Evolutionary conservation across 2,797 vertebrate species (phyloP), one percentile per base, ranked within the genome.

Genomic region (Crenichthys baileyi): DNA sequence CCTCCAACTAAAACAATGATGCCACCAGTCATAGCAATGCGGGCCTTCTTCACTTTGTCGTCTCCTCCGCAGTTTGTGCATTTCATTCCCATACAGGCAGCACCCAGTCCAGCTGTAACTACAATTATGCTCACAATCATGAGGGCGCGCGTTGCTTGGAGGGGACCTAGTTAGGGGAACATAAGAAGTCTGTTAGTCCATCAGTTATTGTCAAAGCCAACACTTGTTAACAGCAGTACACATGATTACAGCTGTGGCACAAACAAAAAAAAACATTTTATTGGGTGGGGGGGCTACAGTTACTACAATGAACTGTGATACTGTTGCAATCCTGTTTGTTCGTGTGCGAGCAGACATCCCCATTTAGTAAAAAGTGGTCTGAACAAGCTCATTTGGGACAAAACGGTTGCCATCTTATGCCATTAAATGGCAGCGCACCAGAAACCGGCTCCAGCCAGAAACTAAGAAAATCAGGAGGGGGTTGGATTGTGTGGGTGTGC

Each of bases 11-110:
- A 55, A 12, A 95, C 83, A 75, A 96, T 76, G 53, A 96, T 91
- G 22, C 95, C 96, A 0, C 93, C 93, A 0, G 83, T 83, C 94
- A 96, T 93, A 56, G 95, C 93, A 51, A 95, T 95, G 89, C 96
- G 96, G 88, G 97, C 95, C 94, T 97, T 95, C 29, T 93, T 94
- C 0, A 77, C 83, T 77, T 96, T 96, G 93, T 98, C 96, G 7
- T 97, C 97, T 0, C 95, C 94, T 0, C 96, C 97, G 36, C 97
- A 98, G 87, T 84, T 96, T 1, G 97, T 97, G 89, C 97, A 98
- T 87, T 98, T 98, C 97, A 98, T 98, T 60, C 97, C 97, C 95
- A 97, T 96, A 56, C 88, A 86, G 67, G 96, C 94, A 0, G 94
- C 94, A 0, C 95, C 95, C 80, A 97, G 80, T 46, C 95, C 97